These are phyloP conservation scores for Ceratosolen solmsi DNA, from an alignment of 1,140 invertebrate species.

Conservation along the genomic window DNA sequence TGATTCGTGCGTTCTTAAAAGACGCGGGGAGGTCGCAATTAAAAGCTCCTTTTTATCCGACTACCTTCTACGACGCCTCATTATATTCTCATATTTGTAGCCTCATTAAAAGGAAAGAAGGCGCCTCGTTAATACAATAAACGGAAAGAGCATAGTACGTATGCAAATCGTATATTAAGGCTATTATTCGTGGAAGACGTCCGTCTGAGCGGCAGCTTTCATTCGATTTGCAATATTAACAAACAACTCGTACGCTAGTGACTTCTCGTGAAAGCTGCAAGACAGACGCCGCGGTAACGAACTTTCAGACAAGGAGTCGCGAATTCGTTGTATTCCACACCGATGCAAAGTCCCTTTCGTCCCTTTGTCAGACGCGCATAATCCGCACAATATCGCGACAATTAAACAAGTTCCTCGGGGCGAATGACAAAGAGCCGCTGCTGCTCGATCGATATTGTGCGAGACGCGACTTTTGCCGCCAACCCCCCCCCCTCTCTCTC, in stretches of 20 bases:
- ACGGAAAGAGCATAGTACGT: no score
- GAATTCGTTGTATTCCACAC: not conserved
- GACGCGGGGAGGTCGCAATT: no score
- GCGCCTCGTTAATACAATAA: no score
- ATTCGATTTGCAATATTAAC: not conserved
- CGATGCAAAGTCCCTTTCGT: not conserved
- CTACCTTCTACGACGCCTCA: no score
- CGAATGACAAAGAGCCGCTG: not conserved
- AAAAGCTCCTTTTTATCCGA: no score
- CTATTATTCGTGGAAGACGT: no score
- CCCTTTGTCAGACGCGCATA: slow-evolving; percentile 10
- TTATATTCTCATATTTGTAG: no score
- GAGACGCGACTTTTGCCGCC: not conserved
- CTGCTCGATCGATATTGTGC: slow-evolving; percentile 5
- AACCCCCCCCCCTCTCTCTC: not conserved
- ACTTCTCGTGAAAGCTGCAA: not conserved
- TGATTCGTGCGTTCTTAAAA: no score
- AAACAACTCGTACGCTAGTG: not conserved
- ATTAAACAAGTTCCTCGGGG: slow-evolving; percentile 39
- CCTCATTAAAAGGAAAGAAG: no score
- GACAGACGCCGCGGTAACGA: not conserved
- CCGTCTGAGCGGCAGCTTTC: not conserved
- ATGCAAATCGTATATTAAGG: no score
- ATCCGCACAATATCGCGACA: slow-evolving; percentile 37
- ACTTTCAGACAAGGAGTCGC: not conserved